Conservation (phyloP, 2,888 invertebrate species). For the Muscina levida region DNA sequence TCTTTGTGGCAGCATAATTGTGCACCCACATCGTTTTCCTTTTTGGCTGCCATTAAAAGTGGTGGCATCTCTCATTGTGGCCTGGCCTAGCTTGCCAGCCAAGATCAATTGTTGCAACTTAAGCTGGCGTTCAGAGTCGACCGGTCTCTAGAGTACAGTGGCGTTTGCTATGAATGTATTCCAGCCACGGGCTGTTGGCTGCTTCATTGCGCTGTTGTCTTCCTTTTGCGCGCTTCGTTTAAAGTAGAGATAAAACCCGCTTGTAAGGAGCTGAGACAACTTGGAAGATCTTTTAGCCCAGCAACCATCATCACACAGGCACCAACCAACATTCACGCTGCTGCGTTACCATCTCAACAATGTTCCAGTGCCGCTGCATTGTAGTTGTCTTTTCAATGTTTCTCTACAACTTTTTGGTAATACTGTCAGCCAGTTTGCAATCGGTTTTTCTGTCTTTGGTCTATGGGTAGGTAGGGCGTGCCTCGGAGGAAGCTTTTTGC, state of each 20-base stretch:
- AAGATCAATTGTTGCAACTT: constrained; percentile 20
- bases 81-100: background rate
- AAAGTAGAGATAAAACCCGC: constrained; percentile 48
- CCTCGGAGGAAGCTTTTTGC: constrained; percentile 17
- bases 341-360: background rate
- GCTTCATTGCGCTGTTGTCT: constrained; percentile 18
- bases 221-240: too few species aligned
- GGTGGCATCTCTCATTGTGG: constrained; percentile 21
- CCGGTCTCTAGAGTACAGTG: constrained; percentile 20
- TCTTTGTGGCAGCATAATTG: constrained; percentile 63
- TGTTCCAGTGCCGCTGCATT: too few species aligned
- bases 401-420: background rate
- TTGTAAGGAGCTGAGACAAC: constrained; percentile 4
- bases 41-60: constrained; percentile 5
- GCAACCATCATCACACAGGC: background rate
- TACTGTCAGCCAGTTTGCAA: background rate
- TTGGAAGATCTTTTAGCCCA: background rate
- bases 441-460: constrained; percentile 13
- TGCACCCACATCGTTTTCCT: constrained; percentile 62
- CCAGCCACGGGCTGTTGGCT: constrained; percentile 20
- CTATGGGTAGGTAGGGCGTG: constrained; percentile 43
- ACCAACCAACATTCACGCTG: constrained; percentile 30
- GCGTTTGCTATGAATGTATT: constrained; percentile 53
- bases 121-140: background rate
- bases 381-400: too few species aligned